Percentiles rank a stretch among this genome's conserved stretches.
phyloP scores from a whole-genome alignment of 2,113 vertebrate genomes.

The Otolemur garnettii region DNA sequence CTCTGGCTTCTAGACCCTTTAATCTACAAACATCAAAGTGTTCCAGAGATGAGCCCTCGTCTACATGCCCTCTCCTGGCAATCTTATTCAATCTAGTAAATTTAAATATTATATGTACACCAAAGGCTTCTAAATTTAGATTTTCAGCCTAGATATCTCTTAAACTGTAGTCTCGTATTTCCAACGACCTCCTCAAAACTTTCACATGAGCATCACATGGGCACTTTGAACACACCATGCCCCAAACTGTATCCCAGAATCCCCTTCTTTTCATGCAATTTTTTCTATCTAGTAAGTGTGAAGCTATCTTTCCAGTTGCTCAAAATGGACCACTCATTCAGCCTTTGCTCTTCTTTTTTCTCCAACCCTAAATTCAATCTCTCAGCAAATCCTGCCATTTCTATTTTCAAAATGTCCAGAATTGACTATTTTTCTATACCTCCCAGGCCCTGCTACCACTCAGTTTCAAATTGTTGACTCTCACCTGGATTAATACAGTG shows the following conservation, averaged over 20 bases:
- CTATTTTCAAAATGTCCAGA: neutral
- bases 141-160: neutral
- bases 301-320: neutral
- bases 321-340: neutral
- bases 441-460: neutral
- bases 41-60: neutral
- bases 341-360: neutral
- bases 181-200: neutral
- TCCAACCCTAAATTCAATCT: neutral
- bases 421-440: neutral
- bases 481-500: neutral
- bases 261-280: accelerated
- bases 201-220: neutral
- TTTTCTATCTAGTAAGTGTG: neutral
- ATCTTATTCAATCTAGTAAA: neutral
- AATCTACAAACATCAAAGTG: neutral
- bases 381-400: neutral
- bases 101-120: neutral
- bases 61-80: neutral
- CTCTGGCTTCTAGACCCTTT: neutral
- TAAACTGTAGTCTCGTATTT: neutral
- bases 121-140: neutral
- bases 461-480: neutral
- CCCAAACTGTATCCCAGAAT: neutral
- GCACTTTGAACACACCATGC: neutral